Percentiles rank a stretch among this genome's conserved stretches.
These are phyloP conservation scores for Apogon talboti DNA, from an alignment of 2,797 vertebrate species.

Conservation along the genomic window DNA sequence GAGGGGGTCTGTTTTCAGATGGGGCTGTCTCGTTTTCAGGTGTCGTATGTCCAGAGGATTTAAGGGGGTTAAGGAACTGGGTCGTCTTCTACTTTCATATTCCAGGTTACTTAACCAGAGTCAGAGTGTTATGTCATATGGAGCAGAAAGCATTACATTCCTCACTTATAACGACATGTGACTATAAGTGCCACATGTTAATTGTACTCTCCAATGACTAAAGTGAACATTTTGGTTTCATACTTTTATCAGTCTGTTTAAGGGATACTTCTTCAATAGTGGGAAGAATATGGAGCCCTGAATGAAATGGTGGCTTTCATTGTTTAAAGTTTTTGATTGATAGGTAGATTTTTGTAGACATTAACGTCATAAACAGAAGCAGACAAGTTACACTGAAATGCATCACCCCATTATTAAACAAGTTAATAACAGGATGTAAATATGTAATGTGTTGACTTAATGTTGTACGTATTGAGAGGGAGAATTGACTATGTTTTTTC, in stretches of 20 bases:
- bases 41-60: conserved; percentile 55
- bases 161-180: not conserved
- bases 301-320: not conserved
- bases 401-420: too few relatives aligned
- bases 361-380: too few relatives aligned
- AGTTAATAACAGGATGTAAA: too few relatives aligned
- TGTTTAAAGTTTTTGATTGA: not conserved
- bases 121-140: conserved; percentile 31
- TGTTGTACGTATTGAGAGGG: too few relatives aligned
- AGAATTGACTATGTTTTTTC: too few relatives aligned
- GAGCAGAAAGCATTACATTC: not conserved
- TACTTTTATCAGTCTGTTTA: too few relatives aligned
- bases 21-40: conserved; percentile 50
- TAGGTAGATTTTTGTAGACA: too few relatives aligned
- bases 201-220: too few relatives aligned
- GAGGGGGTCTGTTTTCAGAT: conserved; percentile 45
- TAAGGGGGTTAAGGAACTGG: conserved; percentile 46
- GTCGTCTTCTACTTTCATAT: conserved; percentile 37
- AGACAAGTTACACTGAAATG: too few relatives aligned
- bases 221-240: too few relatives aligned
- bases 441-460: too few relatives aligned
- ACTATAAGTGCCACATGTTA: not conserved
- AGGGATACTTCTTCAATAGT: not conserved
- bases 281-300: not conserved
- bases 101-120: conserved; percentile 21